These are phyloP conservation scores for Artibeus jamaicensis DNA, from an alignment of 2,797 vertebrate genomes.

Conservation along the genomic window DNA sequence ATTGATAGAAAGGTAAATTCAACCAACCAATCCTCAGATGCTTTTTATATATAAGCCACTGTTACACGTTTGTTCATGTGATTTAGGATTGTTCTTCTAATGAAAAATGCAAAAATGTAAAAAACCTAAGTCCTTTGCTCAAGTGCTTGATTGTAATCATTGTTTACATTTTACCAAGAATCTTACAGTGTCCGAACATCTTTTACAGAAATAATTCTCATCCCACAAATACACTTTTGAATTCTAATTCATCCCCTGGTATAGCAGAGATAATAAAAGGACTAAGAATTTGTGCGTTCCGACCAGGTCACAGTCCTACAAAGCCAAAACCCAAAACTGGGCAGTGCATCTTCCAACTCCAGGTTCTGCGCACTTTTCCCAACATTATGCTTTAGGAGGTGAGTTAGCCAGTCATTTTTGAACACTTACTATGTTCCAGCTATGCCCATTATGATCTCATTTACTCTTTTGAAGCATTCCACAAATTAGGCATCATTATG, in stretches of 20 bases:
- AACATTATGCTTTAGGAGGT: not conserved
- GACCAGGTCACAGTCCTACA: not conserved
- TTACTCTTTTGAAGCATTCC: not conserved
- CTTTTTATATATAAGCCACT: not conserved
- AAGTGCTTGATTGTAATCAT: slow-evolving; percentile 44
- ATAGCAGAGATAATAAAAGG: not conserved
- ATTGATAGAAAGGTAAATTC: not conserved
- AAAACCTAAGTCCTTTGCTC: not conserved
- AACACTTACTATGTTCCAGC: not conserved
- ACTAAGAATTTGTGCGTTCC: not conserved
- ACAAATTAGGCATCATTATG: not conserved
- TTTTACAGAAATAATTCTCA: not conserved
- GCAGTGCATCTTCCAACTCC: not conserved
- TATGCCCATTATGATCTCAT: not conserved
- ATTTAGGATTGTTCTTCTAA: not conserved
- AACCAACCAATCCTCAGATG: not conserved
- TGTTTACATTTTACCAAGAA: slow-evolving; percentile 15
- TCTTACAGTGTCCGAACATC: not conserved
- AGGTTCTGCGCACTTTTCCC: not conserved
- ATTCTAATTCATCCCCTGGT: not conserved
- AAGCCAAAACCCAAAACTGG: not conserved
- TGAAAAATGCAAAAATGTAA: slow-evolving; percentile 1
- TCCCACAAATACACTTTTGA: not conserved
- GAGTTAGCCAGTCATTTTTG: not conserved
- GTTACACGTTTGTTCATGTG: not conserved